phyloP scores from a whole-genome alignment of 2,888 invertebrate genomes.

The Sylvicola cinctus region DNA sequence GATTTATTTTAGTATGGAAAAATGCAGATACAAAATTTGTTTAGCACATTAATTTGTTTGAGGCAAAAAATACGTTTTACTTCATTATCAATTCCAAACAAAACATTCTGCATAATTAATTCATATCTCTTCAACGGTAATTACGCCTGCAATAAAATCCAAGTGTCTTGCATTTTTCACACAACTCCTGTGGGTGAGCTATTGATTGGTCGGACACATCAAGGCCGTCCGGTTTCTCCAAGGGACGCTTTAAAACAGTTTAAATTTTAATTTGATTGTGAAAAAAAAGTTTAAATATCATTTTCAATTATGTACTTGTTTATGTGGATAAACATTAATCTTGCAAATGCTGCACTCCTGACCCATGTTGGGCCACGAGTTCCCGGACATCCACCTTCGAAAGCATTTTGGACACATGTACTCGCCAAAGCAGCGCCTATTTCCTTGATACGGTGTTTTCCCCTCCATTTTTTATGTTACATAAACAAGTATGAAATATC shows the following conservation, averaged over 20 bases:
- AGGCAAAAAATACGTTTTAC: too few species aligned
- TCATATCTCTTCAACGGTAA: too few species aligned
- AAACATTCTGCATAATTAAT: too few species aligned
- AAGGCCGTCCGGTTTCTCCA: conserved; percentile 72
- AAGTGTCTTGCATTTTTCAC: conserved; percentile 66
- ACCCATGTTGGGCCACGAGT: conserved; percentile 81
- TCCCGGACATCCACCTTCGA: conserved; percentile 83
- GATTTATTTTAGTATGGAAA: too few species aligned
- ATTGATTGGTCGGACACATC: conserved; percentile 81
- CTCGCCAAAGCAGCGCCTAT: conserved; percentile 77
- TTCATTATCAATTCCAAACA: too few species aligned
- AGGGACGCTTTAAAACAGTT: conserved; percentile 43
- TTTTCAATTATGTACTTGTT: conserved; percentile 40
- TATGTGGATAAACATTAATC: conserved; percentile 76
- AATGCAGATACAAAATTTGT: too few species aligned
- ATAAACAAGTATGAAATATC: too few species aligned
- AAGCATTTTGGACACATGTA: conserved; percentile 83
- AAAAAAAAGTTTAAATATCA: conserved; percentile 5
- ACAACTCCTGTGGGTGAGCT: conserved; percentile 70
- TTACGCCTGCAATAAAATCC: conserved; percentile 67
- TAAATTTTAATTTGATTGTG: neutral
- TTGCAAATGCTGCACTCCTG: conserved; percentile 81
- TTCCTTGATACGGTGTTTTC: conserved; percentile 75
- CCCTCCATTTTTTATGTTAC: conserved; percentile 67
- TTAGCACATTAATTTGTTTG: too few species aligned